A percentile compares a stretch with the other conserved stretches of the same genome.
phyloP scores from a whole-genome alignment of 2,113 vertebrate genomes.

The Tiliqua scincoides region DNA sequence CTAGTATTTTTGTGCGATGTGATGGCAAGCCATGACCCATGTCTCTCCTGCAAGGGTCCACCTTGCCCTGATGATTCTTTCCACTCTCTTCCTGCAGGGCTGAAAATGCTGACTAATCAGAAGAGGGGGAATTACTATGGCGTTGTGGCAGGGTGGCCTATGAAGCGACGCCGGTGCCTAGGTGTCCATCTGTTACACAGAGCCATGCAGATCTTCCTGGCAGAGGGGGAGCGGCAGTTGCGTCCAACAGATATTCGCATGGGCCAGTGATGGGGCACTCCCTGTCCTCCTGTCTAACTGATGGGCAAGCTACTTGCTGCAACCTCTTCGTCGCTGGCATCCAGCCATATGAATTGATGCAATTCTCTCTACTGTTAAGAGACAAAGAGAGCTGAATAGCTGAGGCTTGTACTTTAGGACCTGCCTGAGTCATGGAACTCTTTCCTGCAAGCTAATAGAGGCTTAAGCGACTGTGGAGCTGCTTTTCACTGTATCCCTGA shows the following conservation, averaged over 20 bases:
- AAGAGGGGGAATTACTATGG: slow-evolving; percentile 89
- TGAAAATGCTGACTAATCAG: slow-evolving; percentile 89
- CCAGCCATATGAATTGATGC: too few relatives aligned
- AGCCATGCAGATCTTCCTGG: slow-evolving; percentile 88
- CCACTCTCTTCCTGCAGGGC: slow-evolving; percentile 67
- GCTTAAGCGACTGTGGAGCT: background rate
- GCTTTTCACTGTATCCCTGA: background rate
- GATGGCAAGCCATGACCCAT: background rate
- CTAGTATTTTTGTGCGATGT: too few relatives aligned
- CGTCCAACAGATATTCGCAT: slow-evolving; percentile 82
- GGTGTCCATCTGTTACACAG: slow-evolving; percentile 85
- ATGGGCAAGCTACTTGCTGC: background rate
- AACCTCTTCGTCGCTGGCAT: too few relatives aligned
- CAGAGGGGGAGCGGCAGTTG: slow-evolving; percentile 89
- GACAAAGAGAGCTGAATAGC: background rate
- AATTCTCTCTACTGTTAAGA: background rate
- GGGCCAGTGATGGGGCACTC: slow-evolving; percentile 44
- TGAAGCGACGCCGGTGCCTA: slow-evolving; percentile 73
- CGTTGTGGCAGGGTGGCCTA: slow-evolving; percentile 79
- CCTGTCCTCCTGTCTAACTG: background rate
- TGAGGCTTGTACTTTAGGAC: too few relatives aligned
- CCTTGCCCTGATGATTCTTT: background rate
- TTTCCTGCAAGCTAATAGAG: background rate
- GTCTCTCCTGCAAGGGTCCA: background rate
- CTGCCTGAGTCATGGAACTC: too few relatives aligned